Evolutionary conservation across 2,888 invertebrate species (phyloP), one percentile per base, ranked within the genome.

Genomic region (Lobophora halterata): DNA sequence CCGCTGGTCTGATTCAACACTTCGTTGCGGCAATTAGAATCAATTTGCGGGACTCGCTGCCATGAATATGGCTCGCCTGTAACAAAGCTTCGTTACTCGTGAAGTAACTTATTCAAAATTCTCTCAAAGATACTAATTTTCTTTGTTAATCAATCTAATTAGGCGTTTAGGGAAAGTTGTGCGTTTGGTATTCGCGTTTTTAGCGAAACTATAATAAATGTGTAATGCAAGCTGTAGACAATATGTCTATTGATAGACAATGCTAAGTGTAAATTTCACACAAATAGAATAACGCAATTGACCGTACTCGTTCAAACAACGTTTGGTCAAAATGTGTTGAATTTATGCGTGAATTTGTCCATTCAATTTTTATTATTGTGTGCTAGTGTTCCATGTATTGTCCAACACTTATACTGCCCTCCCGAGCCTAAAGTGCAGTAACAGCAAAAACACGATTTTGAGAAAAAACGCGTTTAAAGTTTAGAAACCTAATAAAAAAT

Each of bases 1-100:
- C 58, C 63, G 66, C 54, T 71, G 68, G 81, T 68, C 83, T 82
- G 80, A 83, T 83, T 85, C 86, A 80, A 81, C 85, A 80, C 85
- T 83, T 83, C 76, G 76, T 83, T 83, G 79, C 67, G 75, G 81
- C 86, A 86, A 86, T 86, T 85, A 86, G 83, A 77, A 76, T 77
- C 82, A 83, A 86, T 86, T 86, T 82, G 77, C 70, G 72, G 66
- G 57, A 64, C 62, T 65, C 66, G 63, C 69, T 49, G 62, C 70
- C 76, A 78, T 74, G 74, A 73, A 75, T 71, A 76, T 77, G 70
- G 65, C 57, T 50, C 59, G 63, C 65, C 61, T 59, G 61, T 71
- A 75, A 81, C 80, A 77, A 77, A 76, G 75, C 69, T 73, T 71
- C 68, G 65, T 71, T 79, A 77, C 67, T 74, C 58, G 64, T 50